These are phyloP conservation scores for Diglossa brunneiventris DNA, from an alignment of 2,113 vertebrate genomes.

Conservation along the genomic window DNA sequence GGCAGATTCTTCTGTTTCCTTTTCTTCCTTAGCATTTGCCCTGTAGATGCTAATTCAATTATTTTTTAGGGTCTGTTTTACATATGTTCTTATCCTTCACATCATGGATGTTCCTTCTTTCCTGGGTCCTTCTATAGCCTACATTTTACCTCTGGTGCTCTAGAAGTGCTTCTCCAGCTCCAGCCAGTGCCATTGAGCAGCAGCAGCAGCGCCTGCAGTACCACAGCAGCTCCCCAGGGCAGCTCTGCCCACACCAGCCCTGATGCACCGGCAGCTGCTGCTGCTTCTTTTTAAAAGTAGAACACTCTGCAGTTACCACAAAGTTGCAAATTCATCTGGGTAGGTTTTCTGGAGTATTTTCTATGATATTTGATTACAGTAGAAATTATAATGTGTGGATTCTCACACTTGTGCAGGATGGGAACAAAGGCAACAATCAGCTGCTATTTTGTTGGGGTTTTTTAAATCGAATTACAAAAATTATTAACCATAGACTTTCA, in stretches of 20 bases:
- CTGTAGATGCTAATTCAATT: not conserved
- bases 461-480: not conserved
- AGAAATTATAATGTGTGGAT: not conserved
- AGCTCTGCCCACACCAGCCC: not conserved
- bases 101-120: constrained; percentile 7
- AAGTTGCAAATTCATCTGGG: not conserved
- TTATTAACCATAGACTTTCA: not conserved
- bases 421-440: constrained; percentile 2
- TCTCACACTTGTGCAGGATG: not conserved
- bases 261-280: not conserved
- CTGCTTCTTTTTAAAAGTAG: not conserved
- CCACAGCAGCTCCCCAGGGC: not conserved
- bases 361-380: not conserved
- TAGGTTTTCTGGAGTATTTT: not conserved
- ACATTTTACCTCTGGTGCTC: not conserved
- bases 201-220: not conserved
- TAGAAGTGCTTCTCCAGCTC: not conserved
- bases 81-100: not conserved
- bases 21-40: constrained; percentile 10
- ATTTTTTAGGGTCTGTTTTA: not conserved
- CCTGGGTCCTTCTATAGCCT: constrained; percentile 4
- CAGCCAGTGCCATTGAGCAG: not conserved
- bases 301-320: not conserved
- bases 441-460: not conserved
- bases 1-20: not conserved